Evolutionary conservation across 1,140 invertebrate species (phyloP).

Genomic region (Lucilia cuprina): DNA sequence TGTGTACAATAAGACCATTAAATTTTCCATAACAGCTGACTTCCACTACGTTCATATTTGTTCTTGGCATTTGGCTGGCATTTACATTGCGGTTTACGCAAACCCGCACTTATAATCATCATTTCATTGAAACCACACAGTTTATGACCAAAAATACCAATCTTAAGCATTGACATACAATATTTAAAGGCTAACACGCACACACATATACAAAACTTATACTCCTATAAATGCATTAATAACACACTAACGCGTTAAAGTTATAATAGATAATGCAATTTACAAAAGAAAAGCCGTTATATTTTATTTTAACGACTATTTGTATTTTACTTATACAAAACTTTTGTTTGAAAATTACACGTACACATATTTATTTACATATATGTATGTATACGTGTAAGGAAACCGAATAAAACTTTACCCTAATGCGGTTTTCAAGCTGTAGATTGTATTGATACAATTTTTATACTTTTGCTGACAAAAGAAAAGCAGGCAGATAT

Average conservation of each 20-base stretch:
- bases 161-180: background rate
- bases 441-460: background rate
- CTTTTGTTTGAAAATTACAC: background rate
- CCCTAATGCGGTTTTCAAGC: background rate
- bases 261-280: background rate
- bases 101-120: constrained; percentile 25
- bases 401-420: background rate
- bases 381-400: no score
- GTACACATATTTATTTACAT: background rate
- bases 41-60: constrained; percentile 24
- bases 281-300: constrained; percentile 24
- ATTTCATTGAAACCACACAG: constrained; percentile 6
- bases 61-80: constrained; percentile 21
- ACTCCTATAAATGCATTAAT: background rate
- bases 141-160: constrained; percentile 15
- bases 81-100: constrained; percentile 30
- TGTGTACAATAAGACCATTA: constrained; percentile 33
- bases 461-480: no score
- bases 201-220: background rate
- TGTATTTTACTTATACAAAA: background rate
- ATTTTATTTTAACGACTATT: constrained; percentile 23
- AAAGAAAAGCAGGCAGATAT: no score
- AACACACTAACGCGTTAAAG: background rate
- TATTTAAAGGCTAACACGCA: background rate
- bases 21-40: constrained; percentile 29